Evolutionary conservation across 2,888 invertebrate species (phyloP).

Genomic region (Cheilosia scutellata): DNA sequence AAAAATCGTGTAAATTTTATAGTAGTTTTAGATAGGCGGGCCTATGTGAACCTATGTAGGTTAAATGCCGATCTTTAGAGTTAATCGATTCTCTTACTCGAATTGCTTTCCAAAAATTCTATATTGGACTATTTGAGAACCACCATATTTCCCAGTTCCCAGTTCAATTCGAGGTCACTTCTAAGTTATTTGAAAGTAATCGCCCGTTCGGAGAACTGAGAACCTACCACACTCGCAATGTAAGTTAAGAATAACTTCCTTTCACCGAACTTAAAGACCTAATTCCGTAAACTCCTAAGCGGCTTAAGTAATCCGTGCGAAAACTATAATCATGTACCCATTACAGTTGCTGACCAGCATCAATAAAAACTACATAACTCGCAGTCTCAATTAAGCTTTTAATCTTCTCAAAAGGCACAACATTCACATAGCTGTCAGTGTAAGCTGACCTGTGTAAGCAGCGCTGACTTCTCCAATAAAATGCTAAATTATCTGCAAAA

Average conservation of each 20-base stretch:
- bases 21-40: no score
- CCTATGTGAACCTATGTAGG: no score
- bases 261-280: not conserved
- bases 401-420: conserved; percentile 30
- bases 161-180: no score
- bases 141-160: no score
- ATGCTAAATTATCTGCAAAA: conserved; percentile 3
- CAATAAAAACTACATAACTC: conserved; percentile 28
- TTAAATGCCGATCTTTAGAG: no score
- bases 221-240: not conserved
- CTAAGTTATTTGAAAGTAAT: no score
- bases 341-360: conserved; percentile 20
- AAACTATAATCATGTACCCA: conserved; percentile 1
- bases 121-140: no score
- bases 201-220: no score
- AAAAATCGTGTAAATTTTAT: no score
- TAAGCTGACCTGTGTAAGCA: not conserved
- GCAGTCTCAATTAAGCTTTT: conserved; percentile 55
- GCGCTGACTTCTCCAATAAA: not conserved
- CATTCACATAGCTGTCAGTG: conserved; percentile 9
- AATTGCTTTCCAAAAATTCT: no score
- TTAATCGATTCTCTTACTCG: no score
- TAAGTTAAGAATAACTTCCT: not conserved
- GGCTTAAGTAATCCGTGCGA: conserved; percentile 6
- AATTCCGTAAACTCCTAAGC: not conserved